A percentile compares a stretch with the other conserved stretches of the same genome.
Conservation (phyloP, 2,888 invertebrate species). For the Stenoptilia bipunctidactyla region DNA sequence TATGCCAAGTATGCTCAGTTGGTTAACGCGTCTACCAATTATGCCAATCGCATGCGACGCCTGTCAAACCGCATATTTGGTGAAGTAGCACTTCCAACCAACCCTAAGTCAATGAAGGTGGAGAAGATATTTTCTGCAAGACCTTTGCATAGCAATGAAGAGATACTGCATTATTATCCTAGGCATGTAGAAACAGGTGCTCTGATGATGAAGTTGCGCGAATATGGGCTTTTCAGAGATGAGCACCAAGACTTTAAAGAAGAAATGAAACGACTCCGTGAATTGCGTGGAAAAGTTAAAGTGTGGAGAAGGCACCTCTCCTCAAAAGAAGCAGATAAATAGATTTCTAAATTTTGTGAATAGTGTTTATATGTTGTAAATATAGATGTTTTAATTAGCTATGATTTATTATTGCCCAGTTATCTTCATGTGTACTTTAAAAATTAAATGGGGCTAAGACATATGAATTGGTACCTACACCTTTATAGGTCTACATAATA, state of each 20-base stretch:
- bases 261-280: conserved; percentile 83
- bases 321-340: too few relatives aligned
- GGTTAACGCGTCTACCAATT: conserved; percentile 79
- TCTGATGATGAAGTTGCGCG: conserved; percentile 79
- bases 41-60: conserved; percentile 87
- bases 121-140: conserved; percentile 82
- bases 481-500: too few relatives aligned
- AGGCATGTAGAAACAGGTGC: conserved; percentile 81
- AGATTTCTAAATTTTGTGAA: too few relatives aligned
- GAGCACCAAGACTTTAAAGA: conserved; percentile 92
- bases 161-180: conserved; percentile 88
- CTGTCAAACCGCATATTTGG: conserved; percentile 91
- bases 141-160: conserved; percentile 80
- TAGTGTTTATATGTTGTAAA: too few relatives aligned
- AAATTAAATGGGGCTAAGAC: too few relatives aligned
- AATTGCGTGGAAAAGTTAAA: conserved; percentile 81
- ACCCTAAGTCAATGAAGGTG: conserved; percentile 82
- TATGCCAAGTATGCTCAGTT: conserved; percentile 81
- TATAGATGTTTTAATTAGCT: too few relatives aligned
- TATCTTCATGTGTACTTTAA: too few relatives aligned
- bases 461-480: too few relatives aligned
- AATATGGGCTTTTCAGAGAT: conserved; percentile 86
- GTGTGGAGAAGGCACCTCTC: conserved; percentile 43
- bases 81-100: conserved; percentile 85
- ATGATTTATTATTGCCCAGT: too few relatives aligned